Conservation (phyloP, 2,888 invertebrate genomes). For the Tupiocoris notatus region DNA sequence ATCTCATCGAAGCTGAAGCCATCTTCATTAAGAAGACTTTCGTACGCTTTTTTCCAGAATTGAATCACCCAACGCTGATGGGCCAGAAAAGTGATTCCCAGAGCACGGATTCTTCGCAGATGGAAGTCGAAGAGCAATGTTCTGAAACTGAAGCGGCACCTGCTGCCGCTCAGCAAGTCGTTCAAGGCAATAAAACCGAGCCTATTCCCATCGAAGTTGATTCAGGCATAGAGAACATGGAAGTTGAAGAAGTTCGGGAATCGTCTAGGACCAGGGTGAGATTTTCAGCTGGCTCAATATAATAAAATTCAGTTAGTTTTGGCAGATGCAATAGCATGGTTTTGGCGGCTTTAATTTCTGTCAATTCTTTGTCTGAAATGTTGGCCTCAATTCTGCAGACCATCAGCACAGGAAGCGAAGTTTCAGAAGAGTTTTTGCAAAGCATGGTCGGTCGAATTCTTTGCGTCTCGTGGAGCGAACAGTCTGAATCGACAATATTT, state of each 20-base stretch:
- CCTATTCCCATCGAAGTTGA: conserved; percentile 63
- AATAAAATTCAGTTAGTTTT: no score
- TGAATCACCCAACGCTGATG: conserved; percentile 15
- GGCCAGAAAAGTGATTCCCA: conserved; percentile 54
- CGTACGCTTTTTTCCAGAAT: conserved; percentile 19
- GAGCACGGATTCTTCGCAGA: conserved; percentile 56
- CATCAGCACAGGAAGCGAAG: conserved; percentile 54
- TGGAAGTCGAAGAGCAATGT: conserved; percentile 59
- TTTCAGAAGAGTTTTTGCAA: conserved; percentile 65
- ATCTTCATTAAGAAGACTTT: no score
- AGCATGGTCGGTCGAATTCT: conserved; percentile 67
- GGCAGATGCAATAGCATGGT: no score
- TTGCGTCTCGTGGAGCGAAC: conserved; percentile 66
- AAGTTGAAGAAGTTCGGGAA: conserved; percentile 59
- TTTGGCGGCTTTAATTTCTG: no score
- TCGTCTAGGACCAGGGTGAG: conserved; percentile 52
- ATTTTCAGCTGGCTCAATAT: no score
- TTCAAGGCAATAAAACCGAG: conserved; percentile 50
- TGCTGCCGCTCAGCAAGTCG: conserved; percentile 23
- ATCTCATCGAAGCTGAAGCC: no score
- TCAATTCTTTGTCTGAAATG: no score
- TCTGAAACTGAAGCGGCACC: conserved; percentile 53
- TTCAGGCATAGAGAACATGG: conserved; percentile 75
- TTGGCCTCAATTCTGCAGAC: conserved; percentile 12
- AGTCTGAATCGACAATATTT: conserved; percentile 55